A percentile compares a stretch with the other conserved stretches of the same genome.
Evolutionary conservation across 2,113 vertebrate species (phyloP).

Genomic region (Eurystomus gularis): DNA sequence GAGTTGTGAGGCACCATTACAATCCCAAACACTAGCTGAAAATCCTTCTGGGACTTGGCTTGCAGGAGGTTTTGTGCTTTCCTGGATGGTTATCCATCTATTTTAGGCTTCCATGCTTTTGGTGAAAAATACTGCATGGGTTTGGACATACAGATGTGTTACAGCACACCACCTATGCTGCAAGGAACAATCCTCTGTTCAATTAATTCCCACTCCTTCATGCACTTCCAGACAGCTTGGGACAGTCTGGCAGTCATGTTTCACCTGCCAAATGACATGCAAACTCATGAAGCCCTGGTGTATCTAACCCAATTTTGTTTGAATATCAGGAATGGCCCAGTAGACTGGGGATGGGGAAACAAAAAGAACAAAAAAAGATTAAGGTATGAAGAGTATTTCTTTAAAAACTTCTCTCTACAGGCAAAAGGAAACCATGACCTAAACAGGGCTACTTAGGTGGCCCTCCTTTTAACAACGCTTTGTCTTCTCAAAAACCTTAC

Average conservation of each 20-base stretch:
- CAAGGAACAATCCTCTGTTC: neutral
- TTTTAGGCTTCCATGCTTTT: neutral
- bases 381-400: neutral
- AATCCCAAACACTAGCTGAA: neutral
- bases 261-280: neutral
- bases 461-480: fast-evolving
- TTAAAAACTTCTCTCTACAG: neutral
- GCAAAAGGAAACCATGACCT: neutral
- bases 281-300: neutral
- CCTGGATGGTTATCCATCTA: neutral
- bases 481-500: neutral
- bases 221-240: neutral
- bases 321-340: neutral
- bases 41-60: neutral
- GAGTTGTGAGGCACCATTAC: neutral
- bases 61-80: neutral
- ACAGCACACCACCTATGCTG: neutral
- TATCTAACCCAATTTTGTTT: neutral
- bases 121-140: neutral
- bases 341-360: neutral
- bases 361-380: neutral
- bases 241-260: neutral
- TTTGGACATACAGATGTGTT: neutral
- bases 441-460: neutral
- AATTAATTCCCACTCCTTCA: neutral